Conservation (phyloP, 37 sponge, comb jelly and placozoan genomes). For the Ephydatia muelleri region DNA sequence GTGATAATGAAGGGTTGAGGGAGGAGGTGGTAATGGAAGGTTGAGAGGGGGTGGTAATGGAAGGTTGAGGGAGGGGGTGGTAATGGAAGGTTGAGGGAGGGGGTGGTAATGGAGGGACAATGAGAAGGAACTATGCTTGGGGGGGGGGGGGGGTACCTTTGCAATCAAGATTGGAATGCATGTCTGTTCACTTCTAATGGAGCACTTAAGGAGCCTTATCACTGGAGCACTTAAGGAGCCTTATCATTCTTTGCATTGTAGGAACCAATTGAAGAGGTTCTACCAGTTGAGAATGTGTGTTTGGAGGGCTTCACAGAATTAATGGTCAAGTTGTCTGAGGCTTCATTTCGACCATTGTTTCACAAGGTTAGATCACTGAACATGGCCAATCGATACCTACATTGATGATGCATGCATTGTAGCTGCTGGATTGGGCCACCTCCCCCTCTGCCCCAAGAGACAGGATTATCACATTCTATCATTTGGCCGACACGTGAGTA, state of each 20-base stretch:
- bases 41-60: too few species aligned
- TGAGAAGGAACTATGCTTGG: too few species aligned
- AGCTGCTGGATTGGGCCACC: slow-evolving; percentile 87
- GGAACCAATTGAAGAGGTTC: slow-evolving; percentile 23
- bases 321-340: slow-evolving; percentile 86
- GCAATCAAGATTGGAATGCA: too few species aligned
- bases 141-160: too few species aligned
- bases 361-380: slow-evolving; percentile 36
- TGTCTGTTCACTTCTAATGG: too few species aligned
- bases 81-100: too few species aligned
- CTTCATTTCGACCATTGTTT: slow-evolving; percentile 74
- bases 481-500: slow-evolving; percentile 58
- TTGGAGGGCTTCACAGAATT: slow-evolving; percentile 38
- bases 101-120: too few species aligned
- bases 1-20: too few species aligned
- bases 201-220: background rate
- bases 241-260: background rate
- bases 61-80: too few species aligned
- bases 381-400: background rate
- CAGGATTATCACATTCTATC: slow-evolving; percentile 83
- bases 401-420: background rate
- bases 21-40: too few species aligned
- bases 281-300: slow-evolving; percentile 54
- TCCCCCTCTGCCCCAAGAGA: slow-evolving; percentile 27
- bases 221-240: background rate